Conservation (phyloP, 2,797 vertebrate genomes). For the Schizopygopsis malacanthus region DNA sequence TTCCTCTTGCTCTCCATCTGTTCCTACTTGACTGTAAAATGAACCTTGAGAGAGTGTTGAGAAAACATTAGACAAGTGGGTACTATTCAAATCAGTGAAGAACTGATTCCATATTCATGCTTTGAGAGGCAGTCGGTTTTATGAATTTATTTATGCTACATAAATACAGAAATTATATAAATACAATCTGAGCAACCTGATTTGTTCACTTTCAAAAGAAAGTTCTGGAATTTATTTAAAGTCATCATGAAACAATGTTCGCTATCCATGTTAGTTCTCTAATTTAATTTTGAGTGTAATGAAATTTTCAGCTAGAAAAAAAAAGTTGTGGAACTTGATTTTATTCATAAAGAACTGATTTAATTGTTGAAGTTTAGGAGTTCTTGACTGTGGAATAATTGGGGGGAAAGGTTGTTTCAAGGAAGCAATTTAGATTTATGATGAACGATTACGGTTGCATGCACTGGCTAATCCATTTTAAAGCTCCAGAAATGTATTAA, state of each 20-base stretch:
- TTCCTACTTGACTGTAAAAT: slow-evolving; percentile 71
- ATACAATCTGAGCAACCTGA: slow-evolving; percentile 48
- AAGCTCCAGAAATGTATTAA: not conserved
- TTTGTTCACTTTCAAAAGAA: slow-evolving; percentile 4
- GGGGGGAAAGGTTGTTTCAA: not conserved
- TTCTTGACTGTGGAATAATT: not conserved
- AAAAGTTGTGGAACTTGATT: not conserved
- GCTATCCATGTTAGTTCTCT: not conserved
- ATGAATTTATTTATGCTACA: slow-evolving; percentile 41
- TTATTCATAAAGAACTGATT: not conserved
- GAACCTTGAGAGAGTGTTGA: slow-evolving; percentile 65
- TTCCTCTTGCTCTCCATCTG: slow-evolving; percentile 71
- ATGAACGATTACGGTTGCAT: not conserved
- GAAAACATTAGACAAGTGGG: slow-evolving; percentile 69
- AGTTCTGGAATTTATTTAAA: not conserved
- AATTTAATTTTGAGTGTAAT: not conserved
- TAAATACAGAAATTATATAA: slow-evolving; percentile 53
- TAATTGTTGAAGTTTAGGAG: not conserved
- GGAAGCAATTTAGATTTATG: no score
- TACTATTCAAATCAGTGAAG: slow-evolving; percentile 70
- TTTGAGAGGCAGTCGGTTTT: slow-evolving; percentile 44
- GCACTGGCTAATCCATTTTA: not conserved
- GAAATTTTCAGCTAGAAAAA: not conserved
- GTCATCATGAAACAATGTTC: not conserved
- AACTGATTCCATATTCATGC: slow-evolving; percentile 64